A percentile compares a stretch with the other conserved stretches of the same genome.
Conservation (phyloP, 2,888 invertebrate species). For the Thymelicus lineola region DNA sequence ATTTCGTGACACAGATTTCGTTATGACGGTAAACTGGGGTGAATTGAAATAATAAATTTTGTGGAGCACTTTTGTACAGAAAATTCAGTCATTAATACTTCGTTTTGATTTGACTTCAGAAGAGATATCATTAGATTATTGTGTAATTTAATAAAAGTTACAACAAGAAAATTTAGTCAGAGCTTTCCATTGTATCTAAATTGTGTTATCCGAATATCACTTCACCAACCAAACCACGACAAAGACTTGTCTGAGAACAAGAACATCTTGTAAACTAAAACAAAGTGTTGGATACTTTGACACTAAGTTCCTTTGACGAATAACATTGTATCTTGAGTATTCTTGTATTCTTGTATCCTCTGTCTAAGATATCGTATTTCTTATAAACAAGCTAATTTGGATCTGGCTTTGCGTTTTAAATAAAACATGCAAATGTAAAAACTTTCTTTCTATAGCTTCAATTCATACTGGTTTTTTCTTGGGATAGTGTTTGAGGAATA, state of each 20-base stretch:
- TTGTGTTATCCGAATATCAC: neutral
- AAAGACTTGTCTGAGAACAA: neutral
- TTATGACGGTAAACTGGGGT: no score
- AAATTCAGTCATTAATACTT: no score
- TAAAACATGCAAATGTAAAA: no score
- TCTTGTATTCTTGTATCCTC: no score
- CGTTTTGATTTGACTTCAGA: no score
- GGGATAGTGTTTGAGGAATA: no score
- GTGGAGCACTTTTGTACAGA: no score
- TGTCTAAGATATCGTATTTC: neutral
- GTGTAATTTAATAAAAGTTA: neutral
- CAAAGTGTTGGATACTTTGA: neutral
- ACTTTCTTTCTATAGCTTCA: neutral
- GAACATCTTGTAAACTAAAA: neutral
- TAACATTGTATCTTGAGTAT: neutral
- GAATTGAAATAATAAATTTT: no score
- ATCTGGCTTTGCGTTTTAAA: no score
- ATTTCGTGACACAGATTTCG: no score
- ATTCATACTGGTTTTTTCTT: neutral
- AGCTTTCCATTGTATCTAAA: neutral
- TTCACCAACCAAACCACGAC: neutral
- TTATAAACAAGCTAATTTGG: neutral
- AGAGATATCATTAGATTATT: neutral
- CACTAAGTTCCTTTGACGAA: neutral
- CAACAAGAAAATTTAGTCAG: neutral